These are phyloP conservation scores for Lymantria dispar DNA, from an alignment of 2,888 invertebrate genomes.

Conservation along the genomic window DNA sequence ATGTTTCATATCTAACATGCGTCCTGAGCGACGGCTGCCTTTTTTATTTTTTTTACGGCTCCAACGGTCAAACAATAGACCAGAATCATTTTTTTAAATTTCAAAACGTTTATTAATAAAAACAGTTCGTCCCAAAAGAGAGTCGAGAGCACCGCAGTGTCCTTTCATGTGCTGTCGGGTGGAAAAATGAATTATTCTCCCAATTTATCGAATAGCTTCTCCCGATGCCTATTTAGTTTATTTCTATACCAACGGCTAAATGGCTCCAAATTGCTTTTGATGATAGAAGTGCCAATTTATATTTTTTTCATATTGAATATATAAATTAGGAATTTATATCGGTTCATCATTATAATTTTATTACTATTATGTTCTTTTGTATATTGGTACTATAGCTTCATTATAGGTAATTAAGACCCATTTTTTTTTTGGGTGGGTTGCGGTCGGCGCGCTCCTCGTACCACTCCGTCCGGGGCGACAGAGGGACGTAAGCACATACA, in stretches of 20 bases:
- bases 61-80: background rate
- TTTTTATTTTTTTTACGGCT: too few relatives aligned
- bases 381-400: too few relatives aligned
- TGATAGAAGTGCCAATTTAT: slow-evolving; percentile 1
- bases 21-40: too few relatives aligned
- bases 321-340: slow-evolving; percentile 9
- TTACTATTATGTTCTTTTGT: too few relatives aligned
- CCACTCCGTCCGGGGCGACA: too few relatives aligned
- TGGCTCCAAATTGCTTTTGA: slow-evolving; percentile 28
- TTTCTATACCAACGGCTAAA: slow-evolving; percentile 35
- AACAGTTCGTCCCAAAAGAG: slow-evolving; percentile 13
- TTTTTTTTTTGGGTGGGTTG: too few relatives aligned
- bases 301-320: background rate
- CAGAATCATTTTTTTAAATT: slow-evolving; percentile 2
- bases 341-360: background rate
- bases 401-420: too few relatives aligned
- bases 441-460: too few relatives aligned
- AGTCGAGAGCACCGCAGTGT: slow-evolving; percentile 37
- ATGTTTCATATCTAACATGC: too few relatives aligned
- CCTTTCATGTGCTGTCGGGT: slow-evolving; percentile 59
- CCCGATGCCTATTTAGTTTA: slow-evolving; percentile 46
- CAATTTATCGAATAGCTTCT: slow-evolving; percentile 60
- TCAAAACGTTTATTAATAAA: slow-evolving; percentile 30
- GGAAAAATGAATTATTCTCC: slow-evolving; percentile 75
- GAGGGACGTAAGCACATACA: too few relatives aligned